Conservation (phyloP, 1,140 invertebrate genomes). For the Drosophila equinoxialis region DNA sequence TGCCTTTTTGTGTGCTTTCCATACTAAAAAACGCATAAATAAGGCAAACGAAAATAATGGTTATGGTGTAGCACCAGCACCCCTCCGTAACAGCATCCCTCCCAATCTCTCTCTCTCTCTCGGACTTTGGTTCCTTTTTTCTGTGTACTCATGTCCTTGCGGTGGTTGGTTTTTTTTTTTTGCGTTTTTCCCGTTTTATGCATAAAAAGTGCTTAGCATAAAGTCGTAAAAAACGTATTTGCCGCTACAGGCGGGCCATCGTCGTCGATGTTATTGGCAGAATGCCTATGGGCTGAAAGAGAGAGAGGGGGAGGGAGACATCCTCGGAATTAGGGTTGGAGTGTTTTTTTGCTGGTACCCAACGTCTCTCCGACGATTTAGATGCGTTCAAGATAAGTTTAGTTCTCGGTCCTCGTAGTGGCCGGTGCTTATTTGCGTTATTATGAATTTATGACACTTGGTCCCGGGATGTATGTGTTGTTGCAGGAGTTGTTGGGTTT, state of each 20-base stretch:
- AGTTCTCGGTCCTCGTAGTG: conserved; percentile 34
- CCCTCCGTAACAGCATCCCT: conserved; percentile 18
- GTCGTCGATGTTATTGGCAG: conserved; percentile 70
- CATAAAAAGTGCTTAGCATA: conserved; percentile 81
- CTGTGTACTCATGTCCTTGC: conserved; percentile 20
- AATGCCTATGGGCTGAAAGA: conserved; percentile 46
- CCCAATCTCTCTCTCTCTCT: neutral
- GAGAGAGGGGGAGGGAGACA: neutral
- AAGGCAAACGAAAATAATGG: conserved; percentile 74
- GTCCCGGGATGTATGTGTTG: conserved; percentile 47
- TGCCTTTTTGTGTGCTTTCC: conserved; percentile 53
- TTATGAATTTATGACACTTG: conserved; percentile 81
- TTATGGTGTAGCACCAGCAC: conserved; percentile 53
- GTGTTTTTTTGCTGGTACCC: conserved; percentile 30
- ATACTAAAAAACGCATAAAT: conserved; percentile 82
- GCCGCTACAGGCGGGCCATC: conserved; percentile 50
- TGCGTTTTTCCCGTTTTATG: conserved; percentile 62
- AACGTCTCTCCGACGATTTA: conserved; percentile 57
- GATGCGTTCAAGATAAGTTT: conserved; percentile 68
- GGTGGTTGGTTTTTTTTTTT: conserved; percentile 61
- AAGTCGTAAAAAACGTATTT: conserved; percentile 82
- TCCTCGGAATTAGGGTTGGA: conserved; percentile 8
- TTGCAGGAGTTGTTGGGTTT: neutral
- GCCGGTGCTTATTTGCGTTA: conserved; percentile 78
- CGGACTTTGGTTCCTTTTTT: conserved; percentile 15